Evolutionary conservation across 92 coral and sea anemone genomes (phyloP).

Genomic region (Epizoanthus scotinus): DNA sequence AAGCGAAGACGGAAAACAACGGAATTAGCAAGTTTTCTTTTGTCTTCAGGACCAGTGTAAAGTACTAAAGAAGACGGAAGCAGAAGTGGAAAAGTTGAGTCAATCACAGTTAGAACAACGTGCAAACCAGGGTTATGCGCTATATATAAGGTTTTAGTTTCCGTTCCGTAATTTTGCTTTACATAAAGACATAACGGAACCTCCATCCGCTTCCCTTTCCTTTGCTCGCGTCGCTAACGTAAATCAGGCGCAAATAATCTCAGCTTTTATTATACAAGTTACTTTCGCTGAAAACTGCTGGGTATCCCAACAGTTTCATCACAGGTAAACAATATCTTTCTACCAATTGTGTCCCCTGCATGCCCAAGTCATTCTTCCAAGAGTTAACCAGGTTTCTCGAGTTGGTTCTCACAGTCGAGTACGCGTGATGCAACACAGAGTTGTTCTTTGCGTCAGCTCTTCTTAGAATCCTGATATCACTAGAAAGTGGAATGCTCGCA

Average conservation of each 20-base stretch:
- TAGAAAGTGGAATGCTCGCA: constrained; percentile 60
- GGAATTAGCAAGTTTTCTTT: too few relatives aligned
- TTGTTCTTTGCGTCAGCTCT: constrained; percentile 21
- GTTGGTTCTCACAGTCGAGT: constrained; percentile 63
- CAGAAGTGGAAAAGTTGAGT: too few relatives aligned
- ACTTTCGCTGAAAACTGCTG: constrained; percentile 17
- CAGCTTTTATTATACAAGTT: neutral
- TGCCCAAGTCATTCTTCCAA: constrained; percentile 62
- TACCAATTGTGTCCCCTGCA: constrained; percentile 44
- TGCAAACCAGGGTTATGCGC: too few relatives aligned
- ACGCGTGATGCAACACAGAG: constrained; percentile 29
- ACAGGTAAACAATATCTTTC: constrained; percentile 75
- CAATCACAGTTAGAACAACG: too few relatives aligned
- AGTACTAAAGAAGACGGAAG: too few relatives aligned
- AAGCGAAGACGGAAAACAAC: too few relatives aligned
- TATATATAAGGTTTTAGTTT: too few relatives aligned
- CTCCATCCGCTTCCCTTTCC: too few relatives aligned
- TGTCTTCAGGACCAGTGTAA: too few relatives aligned
- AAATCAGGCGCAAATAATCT: neutral
- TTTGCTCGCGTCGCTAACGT: too few relatives aligned
- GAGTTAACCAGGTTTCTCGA: constrained; percentile 49
- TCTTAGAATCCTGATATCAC: constrained; percentile 51
- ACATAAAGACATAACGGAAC: too few relatives aligned
- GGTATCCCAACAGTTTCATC: constrained; percentile 54
- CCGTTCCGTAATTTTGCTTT: too few relatives aligned